Evolutionary conservation across 2,113 vertebrate genomes (phyloP).

Genomic region (Hydrochoerus hydrochaeris): DNA sequence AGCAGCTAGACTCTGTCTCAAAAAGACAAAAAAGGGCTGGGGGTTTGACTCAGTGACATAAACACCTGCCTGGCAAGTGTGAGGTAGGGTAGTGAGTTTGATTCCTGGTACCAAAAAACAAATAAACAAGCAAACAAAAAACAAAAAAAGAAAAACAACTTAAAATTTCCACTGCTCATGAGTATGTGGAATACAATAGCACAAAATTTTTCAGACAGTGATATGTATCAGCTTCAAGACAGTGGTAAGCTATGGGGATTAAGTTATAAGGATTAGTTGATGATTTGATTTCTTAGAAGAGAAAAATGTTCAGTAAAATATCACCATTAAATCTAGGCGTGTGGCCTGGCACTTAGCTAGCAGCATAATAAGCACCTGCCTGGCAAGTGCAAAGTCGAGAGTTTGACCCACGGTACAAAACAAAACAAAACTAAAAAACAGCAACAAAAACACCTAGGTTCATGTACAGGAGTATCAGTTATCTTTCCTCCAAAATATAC

Average conservation of each 20-base stretch:
- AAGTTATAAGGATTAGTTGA: neutral
- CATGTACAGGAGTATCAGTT: neutral
- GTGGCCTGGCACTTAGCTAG: neutral
- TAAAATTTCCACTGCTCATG: neutral
- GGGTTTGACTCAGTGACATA: too few species aligned
- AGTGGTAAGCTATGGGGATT: neutral
- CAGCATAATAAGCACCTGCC: too few species aligned
- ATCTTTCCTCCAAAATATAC: neutral
- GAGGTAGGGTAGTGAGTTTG: too few species aligned
- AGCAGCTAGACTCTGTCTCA: too few species aligned
- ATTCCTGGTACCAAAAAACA: too few species aligned
- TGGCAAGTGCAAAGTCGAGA: too few species aligned
- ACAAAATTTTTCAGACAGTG: neutral
- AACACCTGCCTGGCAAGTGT: too few species aligned
- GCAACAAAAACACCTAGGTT: neutral
- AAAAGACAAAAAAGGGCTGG: too few species aligned
- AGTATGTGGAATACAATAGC: neutral
- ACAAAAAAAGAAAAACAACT: too few species aligned
- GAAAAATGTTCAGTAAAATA: slow-evolving; percentile 12
- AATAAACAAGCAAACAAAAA: too few species aligned
- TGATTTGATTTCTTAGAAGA: slow-evolving; percentile 15
- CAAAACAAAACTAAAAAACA: too few species aligned
- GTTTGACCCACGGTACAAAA: too few species aligned
- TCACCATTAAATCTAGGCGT: neutral
- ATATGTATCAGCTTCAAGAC: neutral